phyloP scores from a whole-genome alignment of 64 coral and sea anemone species.

The Stylophora pistillata region DNA sequence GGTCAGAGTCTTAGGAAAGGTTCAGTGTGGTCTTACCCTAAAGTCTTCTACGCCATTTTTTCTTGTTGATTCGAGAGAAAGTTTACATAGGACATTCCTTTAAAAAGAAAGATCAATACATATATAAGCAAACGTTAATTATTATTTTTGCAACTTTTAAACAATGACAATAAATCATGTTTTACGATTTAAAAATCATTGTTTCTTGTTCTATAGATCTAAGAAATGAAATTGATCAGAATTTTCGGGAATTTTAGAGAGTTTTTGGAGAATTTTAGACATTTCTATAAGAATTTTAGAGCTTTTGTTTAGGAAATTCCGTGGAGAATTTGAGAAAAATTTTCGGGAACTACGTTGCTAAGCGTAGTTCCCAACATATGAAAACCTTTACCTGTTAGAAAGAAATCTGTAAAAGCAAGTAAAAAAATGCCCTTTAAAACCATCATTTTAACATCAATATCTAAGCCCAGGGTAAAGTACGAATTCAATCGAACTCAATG shows the following conservation, averaged over 20 bases:
- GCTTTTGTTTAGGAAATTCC: constrained; percentile 8
- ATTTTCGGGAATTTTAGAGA: constrained; percentile 16
- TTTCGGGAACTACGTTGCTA: too few relatives aligned
- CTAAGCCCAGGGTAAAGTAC: too few relatives aligned
- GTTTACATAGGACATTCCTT: neutral
- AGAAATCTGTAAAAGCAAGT: too few relatives aligned
- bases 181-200: neutral
- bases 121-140: neutral
- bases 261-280: constrained; percentile 1
- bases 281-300: neutral
- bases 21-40: constrained; percentile 6
- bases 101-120: neutral
- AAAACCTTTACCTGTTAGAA: too few relatives aligned
- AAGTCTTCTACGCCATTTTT: constrained; percentile 2
- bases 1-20: neutral
- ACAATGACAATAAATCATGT: constrained; percentile 11
- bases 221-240: constrained; percentile 11
- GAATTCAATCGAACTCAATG: too few relatives aligned
- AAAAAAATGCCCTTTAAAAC: too few relatives aligned
- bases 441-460: too few relatives aligned
- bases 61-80: constrained; percentile 4
- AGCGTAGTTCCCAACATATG: too few relatives aligned
- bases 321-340: too few relatives aligned
- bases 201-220: neutral
- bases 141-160: constrained; percentile 1